Evolutionary conservation across 1,140 invertebrate genomes (phyloP), one percentile per base, ranked within the genome.

Genomic region (Diabrotica virgifera): DNA sequence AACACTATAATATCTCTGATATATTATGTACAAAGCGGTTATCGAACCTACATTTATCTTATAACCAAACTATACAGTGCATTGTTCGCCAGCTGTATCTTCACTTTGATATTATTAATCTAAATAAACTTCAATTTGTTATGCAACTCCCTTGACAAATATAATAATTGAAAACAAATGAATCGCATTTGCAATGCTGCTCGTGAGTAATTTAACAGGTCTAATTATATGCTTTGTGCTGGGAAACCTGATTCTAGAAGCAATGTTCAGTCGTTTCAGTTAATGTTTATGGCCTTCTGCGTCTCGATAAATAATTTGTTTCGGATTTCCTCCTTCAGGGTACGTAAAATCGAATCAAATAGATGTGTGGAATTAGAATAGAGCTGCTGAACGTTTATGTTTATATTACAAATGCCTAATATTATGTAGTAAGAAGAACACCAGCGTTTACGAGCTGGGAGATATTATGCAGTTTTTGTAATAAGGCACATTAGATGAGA

Each of bases 141-240:
- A 46, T 46, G 40, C 40, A 46, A 46, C 40, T 46, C 40, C 40
- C 40, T n/a, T 46, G 40, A 46, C 40, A n/a, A 46, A 46, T 46
- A 46, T 46, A 46, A 46, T 46, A 46, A 46, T 46, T 46, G 40
- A 46, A 46, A 46, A 46, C 40, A 46, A 46, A 46, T 46, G 40
- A 46, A 46, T 46, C 40, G 40, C 40, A 46, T 46, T 46, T 46
- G 40, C 40, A 46, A 46, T 46, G 8, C 8, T 8, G n/a, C n/a
- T 46, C 40, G 40, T 46, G 40, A 46, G 40, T 46, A 46, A 46
- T 46, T 46, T 46, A 46, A 46, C 40, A 46, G 40, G 40, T 46
- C 40, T 46, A 46, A 46, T 46, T 46, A 46, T 46, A 46, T 46
- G 40, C 24, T 46, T 46, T 46, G 8, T 10, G n/a, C 40, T n/a